Conservation (phyloP, 1,140 invertebrate genomes). For the Microplitis demolitor region DNA sequence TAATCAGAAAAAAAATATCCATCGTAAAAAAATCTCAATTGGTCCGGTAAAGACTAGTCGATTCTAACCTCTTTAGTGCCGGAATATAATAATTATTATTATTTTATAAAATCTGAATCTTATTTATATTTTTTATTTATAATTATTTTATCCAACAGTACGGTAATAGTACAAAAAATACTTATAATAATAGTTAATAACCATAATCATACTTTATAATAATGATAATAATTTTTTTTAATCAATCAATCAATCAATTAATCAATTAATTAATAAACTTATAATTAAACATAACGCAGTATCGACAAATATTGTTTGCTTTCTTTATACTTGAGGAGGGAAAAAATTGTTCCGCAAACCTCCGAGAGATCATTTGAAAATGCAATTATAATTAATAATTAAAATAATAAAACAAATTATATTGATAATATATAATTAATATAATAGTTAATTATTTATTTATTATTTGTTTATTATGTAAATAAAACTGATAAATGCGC, state of each 20-base stretch:
- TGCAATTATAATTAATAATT: conserved; percentile 40
- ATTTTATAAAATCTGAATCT: conserved; percentile 36
- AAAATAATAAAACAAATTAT: conserved; percentile 26
- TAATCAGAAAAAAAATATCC: conserved; percentile 39
- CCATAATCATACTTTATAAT: conserved; percentile 12
- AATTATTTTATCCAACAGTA: conserved; percentile 24
- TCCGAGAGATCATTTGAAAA: conserved; percentile 60
- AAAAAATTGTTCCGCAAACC: conserved; percentile 35
- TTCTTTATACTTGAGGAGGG: conserved; percentile 12
- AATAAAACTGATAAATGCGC: conserved; percentile 36
- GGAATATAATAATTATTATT: conserved; percentile 22
- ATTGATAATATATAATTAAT: conserved; percentile 30
- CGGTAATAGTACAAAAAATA: conserved; percentile 37
- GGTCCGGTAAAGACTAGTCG: conserved; percentile 59
- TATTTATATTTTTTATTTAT: conserved; percentile 34
- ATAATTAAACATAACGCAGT: conserved; percentile 37
- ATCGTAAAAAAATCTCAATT: conserved; percentile 53
- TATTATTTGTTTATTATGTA: conserved; percentile 30
- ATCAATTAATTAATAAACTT: conserved; percentile 20
- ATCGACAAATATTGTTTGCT: conserved; percentile 46
- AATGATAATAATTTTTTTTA: conserved; percentile 18
- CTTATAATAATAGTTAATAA: conserved; percentile 34
- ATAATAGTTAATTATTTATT: conserved; percentile 49
- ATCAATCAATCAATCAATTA: conserved; percentile 23
- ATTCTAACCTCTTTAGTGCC: conserved; percentile 47